These are phyloP conservation scores for Xenopus petersii DNA, from an alignment of 2,797 vertebrate genomes.

Conservation along the genomic window DNA sequence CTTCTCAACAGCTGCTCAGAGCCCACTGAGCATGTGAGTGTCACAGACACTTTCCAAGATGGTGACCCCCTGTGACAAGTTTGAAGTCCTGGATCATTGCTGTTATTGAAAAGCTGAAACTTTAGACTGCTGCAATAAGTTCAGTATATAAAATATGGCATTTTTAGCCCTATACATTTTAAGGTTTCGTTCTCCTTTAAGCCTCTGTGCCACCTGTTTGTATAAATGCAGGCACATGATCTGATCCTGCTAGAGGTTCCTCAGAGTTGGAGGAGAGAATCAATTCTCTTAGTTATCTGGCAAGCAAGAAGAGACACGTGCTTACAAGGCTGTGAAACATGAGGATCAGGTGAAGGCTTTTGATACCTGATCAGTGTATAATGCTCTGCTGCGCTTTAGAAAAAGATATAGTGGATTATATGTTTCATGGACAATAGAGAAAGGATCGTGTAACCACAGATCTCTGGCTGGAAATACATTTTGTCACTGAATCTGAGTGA, in stretches of 20 bases:
- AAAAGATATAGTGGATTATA: background rate
- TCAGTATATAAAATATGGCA: too few species aligned
- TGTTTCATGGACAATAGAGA: background rate
- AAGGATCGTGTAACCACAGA: slow-evolving; percentile 1
- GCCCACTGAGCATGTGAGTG: too few species aligned
- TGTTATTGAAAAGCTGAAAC: too few species aligned
- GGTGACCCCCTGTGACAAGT: too few species aligned
- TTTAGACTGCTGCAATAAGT: too few species aligned
- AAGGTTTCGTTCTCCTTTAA: too few species aligned
- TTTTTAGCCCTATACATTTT: too few species aligned
- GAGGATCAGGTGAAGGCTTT: background rate
- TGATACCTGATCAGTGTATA: background rate
- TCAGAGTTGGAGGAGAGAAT: background rate
- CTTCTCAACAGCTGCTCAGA: too few species aligned
- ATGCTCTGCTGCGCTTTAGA: slow-evolving; percentile 2
- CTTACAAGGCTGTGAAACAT: background rate
- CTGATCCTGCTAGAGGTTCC: background rate
- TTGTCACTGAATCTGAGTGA: slow-evolving; percentile 4
- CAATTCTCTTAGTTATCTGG: background rate
- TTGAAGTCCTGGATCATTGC: too few species aligned
- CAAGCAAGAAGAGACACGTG: background rate
- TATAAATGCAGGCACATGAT: too few species aligned
- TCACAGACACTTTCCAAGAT: too few species aligned
- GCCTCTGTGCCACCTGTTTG: too few species aligned
- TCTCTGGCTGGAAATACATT: background rate